Evolutionary conservation across 2,797 vertebrate species (phyloP).

Genomic region (Eurystomus glaucurus): DNA sequence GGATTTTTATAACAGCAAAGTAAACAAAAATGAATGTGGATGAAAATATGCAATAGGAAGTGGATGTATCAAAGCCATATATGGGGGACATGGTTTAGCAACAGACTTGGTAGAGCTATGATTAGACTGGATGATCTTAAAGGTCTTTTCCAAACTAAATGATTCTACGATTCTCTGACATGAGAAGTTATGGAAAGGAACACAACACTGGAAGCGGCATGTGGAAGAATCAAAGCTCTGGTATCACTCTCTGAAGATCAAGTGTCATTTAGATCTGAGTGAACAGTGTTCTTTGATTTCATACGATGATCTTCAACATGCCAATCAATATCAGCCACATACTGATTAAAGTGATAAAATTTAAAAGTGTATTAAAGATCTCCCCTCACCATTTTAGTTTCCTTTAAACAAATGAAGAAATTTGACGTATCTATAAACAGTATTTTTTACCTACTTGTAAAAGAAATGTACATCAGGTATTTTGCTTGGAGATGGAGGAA

Average conservation of each 20-base stretch:
- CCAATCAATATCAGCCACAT: neutral
- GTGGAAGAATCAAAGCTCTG: neutral
- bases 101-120: too few relatives aligned
- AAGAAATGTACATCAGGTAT: slow-evolving; percentile 94
- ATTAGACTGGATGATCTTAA: too few relatives aligned
- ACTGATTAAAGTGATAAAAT: neutral
- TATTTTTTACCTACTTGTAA: slow-evolving; percentile 89
- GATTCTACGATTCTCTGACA: too few relatives aligned
- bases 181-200: neutral
- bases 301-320: neutral
- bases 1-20: neutral
- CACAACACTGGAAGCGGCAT: neutral
- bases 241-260: neutral
- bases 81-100: too few relatives aligned
- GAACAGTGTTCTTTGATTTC: neutral
- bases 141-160: too few relatives aligned
- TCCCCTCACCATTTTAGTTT: neutral
- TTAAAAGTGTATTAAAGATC: neutral
- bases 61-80: neutral
- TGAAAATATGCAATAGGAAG: neutral
- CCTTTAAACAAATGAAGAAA: neutral
- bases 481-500: slow-evolving; percentile 84
- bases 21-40: neutral
- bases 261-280: neutral
- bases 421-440: neutral